A percentile compares a stretch with the other conserved stretches of the same genome.
Conservation (phyloP, 92 coral and sea anemone species). For the Palythoa caribaeorum region DNA sequence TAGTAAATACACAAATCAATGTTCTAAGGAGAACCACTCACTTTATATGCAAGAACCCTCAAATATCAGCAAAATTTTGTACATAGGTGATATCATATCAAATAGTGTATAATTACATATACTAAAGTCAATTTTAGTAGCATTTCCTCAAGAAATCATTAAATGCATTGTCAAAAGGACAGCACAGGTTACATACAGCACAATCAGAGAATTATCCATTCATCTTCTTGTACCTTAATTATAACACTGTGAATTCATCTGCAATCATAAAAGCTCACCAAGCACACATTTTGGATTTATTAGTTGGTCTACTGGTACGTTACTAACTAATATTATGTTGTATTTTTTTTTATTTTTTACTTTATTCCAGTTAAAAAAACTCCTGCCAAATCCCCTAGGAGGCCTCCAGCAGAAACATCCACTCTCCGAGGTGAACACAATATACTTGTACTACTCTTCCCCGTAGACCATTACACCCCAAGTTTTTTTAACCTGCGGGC, state of each 20-base stretch:
- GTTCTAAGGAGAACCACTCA: neutral
- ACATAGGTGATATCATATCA: neutral
- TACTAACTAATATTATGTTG: neutral
- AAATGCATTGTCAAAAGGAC: neutral
- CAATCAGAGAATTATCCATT: neutral
- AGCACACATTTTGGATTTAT: neutral
- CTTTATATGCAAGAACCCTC: neutral
- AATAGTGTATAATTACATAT: neutral
- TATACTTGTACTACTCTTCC: neutral
- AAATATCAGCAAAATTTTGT: neutral
- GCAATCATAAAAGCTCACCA: constrained; percentile 1
- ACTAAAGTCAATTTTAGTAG: neutral
- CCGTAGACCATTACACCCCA: neutral
- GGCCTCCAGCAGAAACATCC: constrained; percentile 3
- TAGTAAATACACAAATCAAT: neutral
- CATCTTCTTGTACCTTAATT: constrained; percentile 3
- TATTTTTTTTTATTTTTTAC: neutral
- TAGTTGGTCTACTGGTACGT: neutral
- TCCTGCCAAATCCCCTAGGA: neutral
- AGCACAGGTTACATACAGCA: neutral
- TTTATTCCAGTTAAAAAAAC: neutral
- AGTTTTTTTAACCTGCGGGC: neutral
- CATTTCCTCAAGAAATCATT: neutral
- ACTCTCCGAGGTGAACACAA: neutral
- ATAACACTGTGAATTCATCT: neutral